These are phyloP conservation scores for Cantharis nigra DNA, from an alignment of 2,888 invertebrate species.

Conservation along the genomic window DNA sequence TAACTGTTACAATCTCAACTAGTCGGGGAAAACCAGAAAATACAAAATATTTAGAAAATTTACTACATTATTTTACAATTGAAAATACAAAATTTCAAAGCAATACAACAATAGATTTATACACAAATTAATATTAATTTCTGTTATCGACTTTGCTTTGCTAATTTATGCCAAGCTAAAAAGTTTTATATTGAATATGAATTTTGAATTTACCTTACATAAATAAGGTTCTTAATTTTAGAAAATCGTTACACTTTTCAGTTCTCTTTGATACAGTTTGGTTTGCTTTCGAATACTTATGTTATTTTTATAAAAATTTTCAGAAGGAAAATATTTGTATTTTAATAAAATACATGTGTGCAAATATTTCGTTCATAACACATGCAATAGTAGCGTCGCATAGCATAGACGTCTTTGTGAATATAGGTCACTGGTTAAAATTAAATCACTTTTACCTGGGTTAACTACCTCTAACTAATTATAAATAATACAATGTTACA, in stretches of 20 bases:
- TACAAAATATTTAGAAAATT: no score
- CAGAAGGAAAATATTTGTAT: neutral
- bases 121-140: no score
- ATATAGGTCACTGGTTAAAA: conserved; percentile 55
- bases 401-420: conserved; percentile 37
- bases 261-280: neutral
- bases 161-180: neutral
- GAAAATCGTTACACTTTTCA: neutral
- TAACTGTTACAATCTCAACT: no score
- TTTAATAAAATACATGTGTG: conserved; percentile 17
- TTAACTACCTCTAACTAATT: conserved; percentile 53
- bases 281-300: neutral
- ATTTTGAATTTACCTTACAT: neutral
- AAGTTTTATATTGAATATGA: neutral
- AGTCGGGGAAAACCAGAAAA: no score
- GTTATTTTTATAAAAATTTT: neutral
- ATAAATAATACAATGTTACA: conserved; percentile 40
- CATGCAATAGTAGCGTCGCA: conserved; percentile 24
- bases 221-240: neutral
- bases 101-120: no score
- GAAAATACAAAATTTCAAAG: no score
- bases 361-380: conserved; percentile 23
- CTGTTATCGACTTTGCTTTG: no score
- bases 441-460: conserved; percentile 55
- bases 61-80: no score